These are phyloP conservation scores for Leptopterna dolabrata DNA, from an alignment of 2,888 invertebrate species.

Conservation along the genomic window DNA sequence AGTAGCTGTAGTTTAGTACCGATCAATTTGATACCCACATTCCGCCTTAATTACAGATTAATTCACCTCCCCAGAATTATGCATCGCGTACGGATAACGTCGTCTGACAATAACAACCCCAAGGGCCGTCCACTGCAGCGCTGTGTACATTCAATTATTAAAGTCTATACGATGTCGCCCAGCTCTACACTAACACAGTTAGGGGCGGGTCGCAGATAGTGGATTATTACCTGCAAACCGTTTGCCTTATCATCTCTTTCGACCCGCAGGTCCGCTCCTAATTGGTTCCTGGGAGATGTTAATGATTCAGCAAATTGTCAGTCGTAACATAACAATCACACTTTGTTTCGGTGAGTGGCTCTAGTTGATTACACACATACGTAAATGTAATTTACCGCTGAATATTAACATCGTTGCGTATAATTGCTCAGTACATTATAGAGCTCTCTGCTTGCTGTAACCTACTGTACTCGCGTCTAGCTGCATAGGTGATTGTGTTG, in stretches of 20 bases:
- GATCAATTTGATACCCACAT: no score
- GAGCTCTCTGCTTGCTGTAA: no score
- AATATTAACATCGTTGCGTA: no score
- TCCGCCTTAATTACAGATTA: no score
- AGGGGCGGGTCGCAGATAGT: background rate
- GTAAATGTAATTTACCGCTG: no score
- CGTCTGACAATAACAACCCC: background rate
- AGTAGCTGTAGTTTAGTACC: no score
- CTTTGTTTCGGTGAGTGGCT: background rate
- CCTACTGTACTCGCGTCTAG: no score
- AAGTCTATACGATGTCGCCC: background rate
- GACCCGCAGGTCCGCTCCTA: background rate
- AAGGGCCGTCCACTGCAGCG: background rate
- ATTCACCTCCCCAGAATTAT: background rate
- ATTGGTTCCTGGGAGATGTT: background rate
- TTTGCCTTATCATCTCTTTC: background rate
- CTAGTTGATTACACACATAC: background rate
- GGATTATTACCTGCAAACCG: background rate
- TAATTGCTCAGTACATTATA: no score
- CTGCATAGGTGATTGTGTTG: no score
- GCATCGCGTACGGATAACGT: background rate
- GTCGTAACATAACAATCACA: background rate
- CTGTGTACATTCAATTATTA: constrained; percentile 17
- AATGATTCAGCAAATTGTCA: background rate
- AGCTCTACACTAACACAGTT: background rate